phyloP scores from a whole-genome alignment of 2,888 invertebrate genomes.

The Luffia ferchaultella region DNA sequence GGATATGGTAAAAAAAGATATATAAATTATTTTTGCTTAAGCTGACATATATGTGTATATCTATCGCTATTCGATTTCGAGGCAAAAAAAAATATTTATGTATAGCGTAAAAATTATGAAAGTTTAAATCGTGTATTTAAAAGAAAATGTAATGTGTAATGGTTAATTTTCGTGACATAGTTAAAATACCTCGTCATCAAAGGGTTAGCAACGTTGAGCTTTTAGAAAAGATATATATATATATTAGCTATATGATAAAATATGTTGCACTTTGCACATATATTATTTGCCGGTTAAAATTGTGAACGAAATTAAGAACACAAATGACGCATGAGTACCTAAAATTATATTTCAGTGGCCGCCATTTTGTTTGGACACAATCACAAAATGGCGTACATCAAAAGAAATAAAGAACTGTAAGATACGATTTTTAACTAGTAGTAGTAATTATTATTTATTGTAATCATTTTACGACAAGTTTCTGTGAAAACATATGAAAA shows the following conservation, averaged over 20 bases:
- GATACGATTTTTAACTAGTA: too few species aligned
- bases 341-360: conserved; percentile 10
- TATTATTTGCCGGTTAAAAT: conserved; percentile 17
- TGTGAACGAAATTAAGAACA: conserved; percentile 14
- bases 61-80: conserved; percentile 24
- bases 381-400: not conserved
- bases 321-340: conserved; percentile 6
- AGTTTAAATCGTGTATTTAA: not conserved
- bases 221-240: conserved; percentile 43
- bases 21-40: conserved; percentile 64
- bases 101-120: conserved; percentile 9
- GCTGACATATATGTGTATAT: conserved; percentile 24
- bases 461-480: too few species aligned
- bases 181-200: conserved; percentile 38
- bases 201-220: conserved; percentile 57
- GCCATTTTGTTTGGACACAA: conserved; percentile 11
- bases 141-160: not conserved
- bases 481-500: too few species aligned
- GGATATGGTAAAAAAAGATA: conserved; percentile 25
- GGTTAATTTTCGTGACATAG: conserved; percentile 6
- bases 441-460: too few species aligned
- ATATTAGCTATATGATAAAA: conserved; percentile 22
- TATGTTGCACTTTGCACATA: conserved; percentile 12
- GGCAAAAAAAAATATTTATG: conserved; percentile 58
- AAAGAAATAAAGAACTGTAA: too few species aligned